Base-by-base conservation (phyloP, 2,113 vertebrate species). In the Psittacara wagleri region DNA sequence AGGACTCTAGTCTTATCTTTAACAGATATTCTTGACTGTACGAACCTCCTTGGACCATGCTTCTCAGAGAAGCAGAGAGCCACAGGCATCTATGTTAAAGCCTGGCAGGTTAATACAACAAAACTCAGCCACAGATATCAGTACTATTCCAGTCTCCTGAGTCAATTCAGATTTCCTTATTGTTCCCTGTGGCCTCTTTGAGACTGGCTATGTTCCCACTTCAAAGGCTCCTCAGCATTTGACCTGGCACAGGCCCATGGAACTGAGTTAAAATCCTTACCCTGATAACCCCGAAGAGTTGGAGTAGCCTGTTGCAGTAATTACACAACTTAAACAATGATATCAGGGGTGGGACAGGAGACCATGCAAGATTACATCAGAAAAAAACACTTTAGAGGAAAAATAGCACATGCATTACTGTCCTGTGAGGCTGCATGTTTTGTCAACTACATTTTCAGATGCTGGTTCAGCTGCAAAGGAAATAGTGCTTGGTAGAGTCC, bases 391-490 rank as follows among this genome's bases (percentile, higher is more conserved):
- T 46, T 68, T 16, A 67, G 51, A 67, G 23, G 28, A 39, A 77
- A 92, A 62, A 73, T 7, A n/a, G 43, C 72, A 64, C 11, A 59
- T 9, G 6, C 4, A 39, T 51, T 67, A 61, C 33, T 72, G 33
- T 78, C 35, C 70, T 62, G 19, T 43, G 44, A 83, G 49, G 67
- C 11, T 88, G 69, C 24, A 83, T 12, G 27, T 89, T 83, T 86
- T 3, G 3, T n/a, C 31, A 83, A 67, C 52, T 29, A 20, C 5
- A 33, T 87, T 91, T 94, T 89, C 81, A 89, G 80, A 81, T 33
- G 33, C 35, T 59, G 62, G 62, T 83, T 85, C 62, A 91, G 69
- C 49, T 82, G 86, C 57, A 84, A 64, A 91, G 57, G 14, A 49
- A 64, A 43, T 1, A 69, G 12, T 29, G 28, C 48, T 64, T 13